Evolutionary conservation across 2,888 invertebrate species (phyloP).

Genomic region (Drosophila trichaetosa): DNA sequence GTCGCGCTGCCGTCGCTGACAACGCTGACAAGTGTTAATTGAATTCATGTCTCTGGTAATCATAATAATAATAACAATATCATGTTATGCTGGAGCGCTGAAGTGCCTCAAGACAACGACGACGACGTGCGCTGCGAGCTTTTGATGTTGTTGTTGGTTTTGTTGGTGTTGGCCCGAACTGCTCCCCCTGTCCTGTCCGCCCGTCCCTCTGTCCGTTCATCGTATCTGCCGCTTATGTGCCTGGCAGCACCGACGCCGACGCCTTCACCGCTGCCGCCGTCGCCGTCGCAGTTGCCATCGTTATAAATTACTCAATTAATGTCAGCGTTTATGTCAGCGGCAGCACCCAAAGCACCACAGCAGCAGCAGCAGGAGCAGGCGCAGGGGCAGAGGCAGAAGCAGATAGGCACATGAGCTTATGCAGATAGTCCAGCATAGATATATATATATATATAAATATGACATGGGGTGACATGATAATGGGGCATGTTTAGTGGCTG

Average conservation of each 20-base stretch:
- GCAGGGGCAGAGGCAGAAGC: constrained; percentile 9
- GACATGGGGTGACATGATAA: constrained; percentile 73
- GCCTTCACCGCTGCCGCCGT: constrained; percentile 2
- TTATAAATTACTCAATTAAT: constrained; percentile 85
- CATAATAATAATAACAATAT: constrained; percentile 84
- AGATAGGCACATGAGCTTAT: constrained; percentile 72
- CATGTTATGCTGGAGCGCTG: constrained; percentile 68
- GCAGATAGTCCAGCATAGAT: constrained; percentile 71
- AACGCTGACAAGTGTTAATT: constrained; percentile 84
- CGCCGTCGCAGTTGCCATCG: constrained; percentile 64
- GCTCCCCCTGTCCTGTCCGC: constrained; percentile 22
- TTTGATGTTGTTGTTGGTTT: constrained; percentile 74
- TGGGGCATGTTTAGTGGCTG: constrained; percentile 79
- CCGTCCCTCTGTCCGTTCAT: constrained; percentile 28
- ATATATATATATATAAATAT: constrained; percentile 52
- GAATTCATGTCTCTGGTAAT: constrained; percentile 84
- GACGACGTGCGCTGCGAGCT: constrained; percentile 66
- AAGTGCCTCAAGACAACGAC: constrained; percentile 70
- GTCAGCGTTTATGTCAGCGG: constrained; percentile 82
- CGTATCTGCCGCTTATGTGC: constrained; percentile 47
- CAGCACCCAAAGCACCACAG: constrained; percentile 63
- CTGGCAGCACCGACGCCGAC: constrained; percentile 41
- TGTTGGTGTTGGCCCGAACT: constrained; percentile 53
- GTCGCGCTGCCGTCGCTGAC: constrained; percentile 63
- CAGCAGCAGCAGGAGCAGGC: constrained; percentile 20